phyloP scores from a whole-genome alignment of 2,113 vertebrate genomes.

The Pteruthius melanotis region DNA sequence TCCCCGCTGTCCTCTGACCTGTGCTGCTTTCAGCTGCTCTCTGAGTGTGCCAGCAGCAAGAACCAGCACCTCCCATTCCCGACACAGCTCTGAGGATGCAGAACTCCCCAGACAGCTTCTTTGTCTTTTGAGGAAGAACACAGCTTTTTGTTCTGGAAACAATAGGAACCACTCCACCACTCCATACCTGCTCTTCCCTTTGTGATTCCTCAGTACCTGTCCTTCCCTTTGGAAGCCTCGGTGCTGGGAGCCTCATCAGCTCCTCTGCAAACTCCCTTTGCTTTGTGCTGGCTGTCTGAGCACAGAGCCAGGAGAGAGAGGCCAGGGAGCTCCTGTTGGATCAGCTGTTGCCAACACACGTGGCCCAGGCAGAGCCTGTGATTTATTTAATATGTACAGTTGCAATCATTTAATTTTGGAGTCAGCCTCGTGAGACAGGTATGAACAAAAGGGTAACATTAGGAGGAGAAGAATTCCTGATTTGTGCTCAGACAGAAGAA shows the following conservation, averaged over 20 bases:
- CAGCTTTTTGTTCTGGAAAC: neutral
- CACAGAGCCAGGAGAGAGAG: neutral
- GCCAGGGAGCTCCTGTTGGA: neutral
- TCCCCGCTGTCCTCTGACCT: fast-evolving
- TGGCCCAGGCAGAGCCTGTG: neutral
- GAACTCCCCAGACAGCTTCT: neutral
- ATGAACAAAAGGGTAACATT: neutral
- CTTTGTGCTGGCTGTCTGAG: neutral
- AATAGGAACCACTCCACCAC: neutral
- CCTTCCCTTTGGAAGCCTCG: neutral
- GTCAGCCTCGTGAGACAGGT: neutral
- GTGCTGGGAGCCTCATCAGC: fast-evolving
- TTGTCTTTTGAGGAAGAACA: neutral
- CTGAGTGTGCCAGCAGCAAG: neutral
- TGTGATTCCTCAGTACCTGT: neutral
- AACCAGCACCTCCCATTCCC: neutral
- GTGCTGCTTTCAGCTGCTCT: neutral
- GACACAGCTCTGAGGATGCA: neutral
- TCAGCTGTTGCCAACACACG: neutral
- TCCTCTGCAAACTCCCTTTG: neutral
- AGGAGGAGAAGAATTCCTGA: neutral
- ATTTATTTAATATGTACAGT: neutral
- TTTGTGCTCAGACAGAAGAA: neutral
- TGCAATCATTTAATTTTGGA: neutral
- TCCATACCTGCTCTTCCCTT: neutral